Percentiles rank a stretch among this genome's conserved stretches.
Evolutionary conservation across 1,140 invertebrate species (phyloP).

Genomic region (Forficula auricularia): DNA sequence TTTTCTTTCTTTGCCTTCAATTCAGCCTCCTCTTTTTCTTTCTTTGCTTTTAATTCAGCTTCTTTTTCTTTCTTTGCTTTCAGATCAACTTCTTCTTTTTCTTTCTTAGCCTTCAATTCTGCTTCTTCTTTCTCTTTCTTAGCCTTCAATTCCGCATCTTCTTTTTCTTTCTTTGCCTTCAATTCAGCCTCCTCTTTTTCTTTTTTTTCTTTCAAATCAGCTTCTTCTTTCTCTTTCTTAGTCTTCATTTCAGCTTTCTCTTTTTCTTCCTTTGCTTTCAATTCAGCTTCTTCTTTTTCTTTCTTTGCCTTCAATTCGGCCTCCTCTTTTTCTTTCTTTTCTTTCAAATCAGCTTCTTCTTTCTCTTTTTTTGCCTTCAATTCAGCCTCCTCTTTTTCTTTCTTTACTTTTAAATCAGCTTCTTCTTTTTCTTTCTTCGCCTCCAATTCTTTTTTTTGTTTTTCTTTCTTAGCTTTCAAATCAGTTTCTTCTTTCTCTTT

Average conservation of each 20-base stretch:
- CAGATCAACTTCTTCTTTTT: conserved; percentile 17
- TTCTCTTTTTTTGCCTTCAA: not conserved
- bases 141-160: conserved; percentile 14
- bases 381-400: not conserved
- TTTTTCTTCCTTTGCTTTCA: conserved; percentile 10
- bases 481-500: conserved; percentile 15
- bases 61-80: conserved; percentile 14
- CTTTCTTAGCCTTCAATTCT: conserved; percentile 12
- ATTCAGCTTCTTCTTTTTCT: conserved; percentile 6
- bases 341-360: conserved; percentile 5
- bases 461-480: conserved; percentile 19
- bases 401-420: conserved; percentile 2
- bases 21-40: too few species aligned
- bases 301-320: conserved; percentile 2
- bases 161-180: not conserved
- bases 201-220: not conserved
- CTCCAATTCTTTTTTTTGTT: conserved; percentile 13
- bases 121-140: conserved; percentile 14
- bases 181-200: not conserved
- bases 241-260: conserved; percentile 2
- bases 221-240: not conserved
- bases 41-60: too few species aligned
- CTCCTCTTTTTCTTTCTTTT: conserved; percentile 3
- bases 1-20: conserved; percentile 14
- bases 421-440: conserved; percentile 7